phyloP scores from a whole-genome alignment of 2,888 invertebrate genomes.

The Drosophila emarginata region DNA sequence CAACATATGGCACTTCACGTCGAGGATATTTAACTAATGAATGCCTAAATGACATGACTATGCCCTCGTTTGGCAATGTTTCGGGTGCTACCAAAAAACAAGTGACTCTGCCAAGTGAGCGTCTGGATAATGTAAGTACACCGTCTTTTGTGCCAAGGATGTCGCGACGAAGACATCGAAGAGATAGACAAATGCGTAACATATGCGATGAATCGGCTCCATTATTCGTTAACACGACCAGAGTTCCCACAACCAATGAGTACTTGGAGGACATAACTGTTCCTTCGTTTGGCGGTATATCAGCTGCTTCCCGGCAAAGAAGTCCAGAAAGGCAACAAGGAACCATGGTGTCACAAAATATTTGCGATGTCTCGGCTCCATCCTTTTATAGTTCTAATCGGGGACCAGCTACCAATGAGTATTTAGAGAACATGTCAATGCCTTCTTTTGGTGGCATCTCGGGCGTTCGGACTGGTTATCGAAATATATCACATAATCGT shows the following conservation, averaged over 20 bases:
- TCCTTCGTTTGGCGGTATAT: slow-evolving; percentile 18
- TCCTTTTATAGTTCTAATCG: slow-evolving; percentile 18
- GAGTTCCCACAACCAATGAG: not conserved
- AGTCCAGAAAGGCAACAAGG: not conserved
- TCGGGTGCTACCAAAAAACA: slow-evolving; percentile 11
- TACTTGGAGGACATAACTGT: slow-evolving; percentile 19
- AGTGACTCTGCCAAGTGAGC: slow-evolving; percentile 22
- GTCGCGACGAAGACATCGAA: not conserved
- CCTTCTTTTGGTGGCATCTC: slow-evolving; percentile 21
- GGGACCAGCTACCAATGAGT: slow-evolving; percentile 1
- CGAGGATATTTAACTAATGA: not conserved
- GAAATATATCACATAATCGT: not conserved
- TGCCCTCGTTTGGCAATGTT: slow-evolving; percentile 25
- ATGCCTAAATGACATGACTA: slow-evolving; percentile 25
- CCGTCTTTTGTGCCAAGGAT: slow-evolving; percentile 23
- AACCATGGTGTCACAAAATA: not conserved
- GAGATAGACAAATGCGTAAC: slow-evolving; percentile 6
- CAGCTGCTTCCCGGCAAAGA: slow-evolving; percentile 1
- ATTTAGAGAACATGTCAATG: slow-evolving; percentile 25
- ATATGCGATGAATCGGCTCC: slow-evolving; percentile 12
- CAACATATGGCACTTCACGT: slow-evolving; percentile 8
- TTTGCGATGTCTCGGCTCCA: slow-evolving; percentile 21
- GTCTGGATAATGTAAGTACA: slow-evolving; percentile 29
- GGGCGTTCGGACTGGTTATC: not conserved
- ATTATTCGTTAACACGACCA: not conserved